Evolutionary conservation across 2,113 vertebrate genomes (phyloP).

Genomic region (Marmota flaviventris): DNA sequence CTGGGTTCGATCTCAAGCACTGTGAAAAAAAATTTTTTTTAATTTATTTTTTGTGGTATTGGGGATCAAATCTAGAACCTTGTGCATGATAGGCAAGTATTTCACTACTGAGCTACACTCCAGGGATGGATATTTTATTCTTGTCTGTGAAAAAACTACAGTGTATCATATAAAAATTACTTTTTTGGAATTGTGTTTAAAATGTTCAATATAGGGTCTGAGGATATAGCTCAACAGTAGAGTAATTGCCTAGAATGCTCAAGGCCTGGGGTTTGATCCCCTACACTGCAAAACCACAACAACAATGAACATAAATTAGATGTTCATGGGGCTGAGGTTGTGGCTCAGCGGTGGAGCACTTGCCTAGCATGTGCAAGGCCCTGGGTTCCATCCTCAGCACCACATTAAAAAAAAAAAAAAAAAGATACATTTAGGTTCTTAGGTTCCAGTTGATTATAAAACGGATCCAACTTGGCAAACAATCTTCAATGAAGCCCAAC

Average conservation of each 20-base stretch:
- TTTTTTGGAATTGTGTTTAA: conserved; percentile 22
- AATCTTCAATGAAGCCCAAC: conserved; percentile 6
- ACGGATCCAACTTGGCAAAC: background rate
- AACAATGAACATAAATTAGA: background rate
- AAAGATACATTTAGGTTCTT: background rate
- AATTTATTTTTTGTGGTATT: background rate
- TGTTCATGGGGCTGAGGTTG: too few relatives aligned
- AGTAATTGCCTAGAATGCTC: too few relatives aligned
- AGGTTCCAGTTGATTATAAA: conserved; percentile 15
- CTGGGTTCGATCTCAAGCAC: too few relatives aligned
- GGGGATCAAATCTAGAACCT: background rate
- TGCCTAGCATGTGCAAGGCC: too few relatives aligned
- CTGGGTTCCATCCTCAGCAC: too few relatives aligned
- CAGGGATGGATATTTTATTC: background rate
- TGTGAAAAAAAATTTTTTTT: background rate
- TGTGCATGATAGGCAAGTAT: background rate
- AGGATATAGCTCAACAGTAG: background rate
- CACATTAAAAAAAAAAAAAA: too few relatives aligned
- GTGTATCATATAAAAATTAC: conserved; percentile 23
- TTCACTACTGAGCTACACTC: background rate
- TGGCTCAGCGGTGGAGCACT: too few relatives aligned
- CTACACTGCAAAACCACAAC: background rate
- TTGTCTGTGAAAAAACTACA: conserved; percentile 35
- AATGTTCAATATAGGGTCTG: background rate
- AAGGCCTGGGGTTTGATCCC: background rate